Evolutionary conservation across 1,140 invertebrate species (phyloP), one percentile per base, ranked within the genome.

Genomic region (Drosophila neocordata): DNA sequence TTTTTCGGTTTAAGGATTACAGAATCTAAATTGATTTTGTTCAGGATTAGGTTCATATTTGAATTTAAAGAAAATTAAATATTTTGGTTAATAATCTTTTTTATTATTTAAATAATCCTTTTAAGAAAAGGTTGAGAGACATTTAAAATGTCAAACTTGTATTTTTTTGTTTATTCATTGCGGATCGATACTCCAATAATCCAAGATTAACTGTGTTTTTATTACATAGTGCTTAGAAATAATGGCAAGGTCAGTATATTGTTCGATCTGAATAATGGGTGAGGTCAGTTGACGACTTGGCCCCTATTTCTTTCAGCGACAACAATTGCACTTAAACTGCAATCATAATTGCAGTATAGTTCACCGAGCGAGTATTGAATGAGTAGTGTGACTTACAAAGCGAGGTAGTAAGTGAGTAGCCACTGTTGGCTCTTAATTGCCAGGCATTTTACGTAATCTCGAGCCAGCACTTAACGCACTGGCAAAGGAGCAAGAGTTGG

Each of bases 281-380:
- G 13, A 56, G 53, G 53, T 31, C 27, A 34, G 22, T 11, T 56
- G 24, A 56, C 13, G 53, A 24, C 27, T 55, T 34, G n/a, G 18
- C n/a, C 0, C 15, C 41, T 2, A 44, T 2, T 13, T 15, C 8
- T 48, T 20, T 1, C 41, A 48, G 41, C 41, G 6, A 48, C 15
- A 20, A 20, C 41, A 48, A 20, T 20, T 48, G 8, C 41, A 20
- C 4, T 15, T 20, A 48, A 18, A 71, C 72, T 63, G 69, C 55
- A 59, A 67, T 63, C 73, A 76, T 76, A 76, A 73, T 72, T 68
- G 64, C 60, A 44, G 5, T 44, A 13, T n/a, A n/a, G n/a, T 24
- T 24, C 8, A 48, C 41, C 15, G 41, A 9, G 13, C 41, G 1
- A 44, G 41, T 48, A 44, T 18, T 18, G 13, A 44, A 15, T 18